Conservation (phyloP, 2,113 vertebrate genomes). For the Nesoenas mayeri region DNA sequence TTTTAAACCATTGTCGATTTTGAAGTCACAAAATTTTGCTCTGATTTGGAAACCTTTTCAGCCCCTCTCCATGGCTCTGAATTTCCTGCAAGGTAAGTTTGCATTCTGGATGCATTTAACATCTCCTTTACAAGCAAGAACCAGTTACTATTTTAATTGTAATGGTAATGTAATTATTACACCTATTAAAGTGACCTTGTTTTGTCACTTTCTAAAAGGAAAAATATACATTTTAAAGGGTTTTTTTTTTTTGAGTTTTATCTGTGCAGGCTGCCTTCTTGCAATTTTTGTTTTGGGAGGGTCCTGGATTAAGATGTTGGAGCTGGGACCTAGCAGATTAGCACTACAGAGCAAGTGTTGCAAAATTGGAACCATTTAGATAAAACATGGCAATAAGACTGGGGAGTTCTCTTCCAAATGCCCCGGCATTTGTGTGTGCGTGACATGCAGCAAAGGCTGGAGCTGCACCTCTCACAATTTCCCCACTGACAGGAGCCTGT, state of each 20-base stretch:
- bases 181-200: neutral
- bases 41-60: neutral
- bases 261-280: neutral
- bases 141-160: neutral
- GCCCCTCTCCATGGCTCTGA: neutral
- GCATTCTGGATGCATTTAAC: neutral
- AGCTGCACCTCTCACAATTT: neutral
- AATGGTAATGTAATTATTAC: neutral
- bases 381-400: neutral
- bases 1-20: neutral
- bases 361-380: neutral
- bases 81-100: neutral
- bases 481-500: neutral
- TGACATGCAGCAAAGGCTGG: neutral
- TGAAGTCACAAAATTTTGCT: neutral
- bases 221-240: neutral
- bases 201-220: neutral
- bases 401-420: neutral
- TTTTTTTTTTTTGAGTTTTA: neutral
- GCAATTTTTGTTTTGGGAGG: neutral
- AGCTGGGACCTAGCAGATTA: neutral
- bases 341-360: neutral
- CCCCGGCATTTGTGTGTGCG: neutral
- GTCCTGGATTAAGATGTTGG: neutral
- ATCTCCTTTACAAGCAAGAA: neutral